Evolutionary conservation across 2,888 invertebrate genomes (phyloP).

Genomic region (Latheticus oryzae): DNA sequence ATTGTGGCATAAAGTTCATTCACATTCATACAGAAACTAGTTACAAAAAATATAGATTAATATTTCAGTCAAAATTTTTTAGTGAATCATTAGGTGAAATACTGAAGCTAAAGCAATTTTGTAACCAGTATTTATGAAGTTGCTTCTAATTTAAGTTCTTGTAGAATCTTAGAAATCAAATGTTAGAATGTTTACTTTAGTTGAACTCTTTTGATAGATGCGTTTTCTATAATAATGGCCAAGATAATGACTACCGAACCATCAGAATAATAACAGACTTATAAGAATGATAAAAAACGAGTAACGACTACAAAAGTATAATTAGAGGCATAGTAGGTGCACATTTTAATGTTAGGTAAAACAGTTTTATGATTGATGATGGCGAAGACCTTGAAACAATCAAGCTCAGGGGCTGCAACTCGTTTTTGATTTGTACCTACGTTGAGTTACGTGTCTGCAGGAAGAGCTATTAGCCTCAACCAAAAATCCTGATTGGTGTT

Average conservation of each 20-base stretch:
- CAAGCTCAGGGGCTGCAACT: slow-evolving; percentile 36
- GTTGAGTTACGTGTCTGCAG: slow-evolving; percentile 24
- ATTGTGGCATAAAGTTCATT: no score
- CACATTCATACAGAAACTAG: no score
- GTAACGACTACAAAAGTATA: slow-evolving; percentile 34
- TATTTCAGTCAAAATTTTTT: no score
- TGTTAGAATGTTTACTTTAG: slow-evolving; percentile 17
- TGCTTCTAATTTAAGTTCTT: no score
- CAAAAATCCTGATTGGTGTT: slow-evolving; percentile 29
- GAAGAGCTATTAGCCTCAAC: slow-evolving; percentile 24
- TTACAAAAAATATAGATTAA: no score
- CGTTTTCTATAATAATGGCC: slow-evolving; percentile 21
- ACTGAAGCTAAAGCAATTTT: not conserved
- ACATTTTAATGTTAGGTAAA: slow-evolving; percentile 36
- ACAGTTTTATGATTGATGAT: slow-evolving; percentile 37
- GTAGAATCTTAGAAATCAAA: no score
- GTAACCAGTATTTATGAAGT: not conserved
- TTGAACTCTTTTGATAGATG: slow-evolving; percentile 28
- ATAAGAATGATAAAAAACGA: slow-evolving; percentile 26
- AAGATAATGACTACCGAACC: slow-evolving; percentile 29
- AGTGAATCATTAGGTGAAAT: no score
- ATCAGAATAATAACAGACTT: slow-evolving; percentile 23
- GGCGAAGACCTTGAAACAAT: slow-evolving; percentile 32
- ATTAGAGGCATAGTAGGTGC: slow-evolving; percentile 38
- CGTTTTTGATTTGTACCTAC: slow-evolving; percentile 34